phyloP scores from a whole-genome alignment of 2,113 vertebrate species.

The Misgurnus mizolepis region DNA sequence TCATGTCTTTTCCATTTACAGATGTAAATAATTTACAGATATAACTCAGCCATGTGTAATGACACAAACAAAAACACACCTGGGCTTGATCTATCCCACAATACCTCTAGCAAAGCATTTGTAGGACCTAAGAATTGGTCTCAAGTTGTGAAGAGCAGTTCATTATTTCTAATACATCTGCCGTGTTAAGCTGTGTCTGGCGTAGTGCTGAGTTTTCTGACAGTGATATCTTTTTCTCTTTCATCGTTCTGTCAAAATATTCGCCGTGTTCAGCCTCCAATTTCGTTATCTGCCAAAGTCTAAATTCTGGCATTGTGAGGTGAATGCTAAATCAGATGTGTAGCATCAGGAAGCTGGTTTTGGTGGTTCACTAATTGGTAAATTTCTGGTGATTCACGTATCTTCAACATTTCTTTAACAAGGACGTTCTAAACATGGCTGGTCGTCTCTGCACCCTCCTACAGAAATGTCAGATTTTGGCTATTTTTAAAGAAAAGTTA shows the following conservation, averaged over 20 bases:
- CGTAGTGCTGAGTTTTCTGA: not conserved
- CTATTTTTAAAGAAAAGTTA: conserved; percentile 33
- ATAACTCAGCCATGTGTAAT: no score
- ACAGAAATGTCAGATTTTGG: not conserved
- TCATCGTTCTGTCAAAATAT: conserved; percentile 24
- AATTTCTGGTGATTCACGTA: not conserved
- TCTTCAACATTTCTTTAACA: conserved; percentile 17
- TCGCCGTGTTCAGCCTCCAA: not conserved
- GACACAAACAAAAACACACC: no score
- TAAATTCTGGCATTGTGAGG: conserved; percentile 19
- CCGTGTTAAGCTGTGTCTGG: conserved; percentile 8
- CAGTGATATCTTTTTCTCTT: conserved; percentile 32
- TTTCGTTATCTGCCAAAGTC: conserved; percentile 14
- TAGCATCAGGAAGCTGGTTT: conserved; percentile 6
- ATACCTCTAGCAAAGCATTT: conserved; percentile 12
- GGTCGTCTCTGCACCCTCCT: not conserved
- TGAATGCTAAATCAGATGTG: conserved; percentile 21
- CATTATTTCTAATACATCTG: conserved; percentile 23
- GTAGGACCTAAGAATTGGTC: not conserved
- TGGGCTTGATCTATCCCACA: not conserved
- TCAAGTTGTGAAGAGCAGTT: not conserved
- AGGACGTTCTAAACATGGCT: not conserved
- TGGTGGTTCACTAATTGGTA: conserved; percentile 24
- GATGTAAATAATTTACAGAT: no score
- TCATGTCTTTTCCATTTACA: no score